Evolutionary conservation across 2,797 vertebrate genomes (phyloP), one percentile per base, ranked within the genome.

Genomic region (Rhodeus uyekii): DNA sequence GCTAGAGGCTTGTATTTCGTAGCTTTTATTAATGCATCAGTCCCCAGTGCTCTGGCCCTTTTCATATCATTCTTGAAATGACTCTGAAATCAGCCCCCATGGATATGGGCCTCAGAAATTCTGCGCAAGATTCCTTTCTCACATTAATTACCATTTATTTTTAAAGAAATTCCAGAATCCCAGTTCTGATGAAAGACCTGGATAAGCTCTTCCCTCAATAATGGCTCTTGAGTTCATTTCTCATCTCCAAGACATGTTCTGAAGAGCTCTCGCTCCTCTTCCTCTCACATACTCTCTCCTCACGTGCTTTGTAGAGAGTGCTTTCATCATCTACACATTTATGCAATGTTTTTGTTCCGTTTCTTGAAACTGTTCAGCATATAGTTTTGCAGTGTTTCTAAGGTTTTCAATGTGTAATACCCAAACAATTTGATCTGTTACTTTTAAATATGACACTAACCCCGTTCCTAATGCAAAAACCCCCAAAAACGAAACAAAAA

Each of bases 21-120:
- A 12, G 46, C 46, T 75, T 65, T 63, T 84, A 77, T 76, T 76
- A 81, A 69, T 84, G 32, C 34, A 60, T 77, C 67, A 38, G 83
- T 65, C 55, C 60, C 72, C 55, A 39, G 55, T 46, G 67, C 46
- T 72, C 38, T 67, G 65, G 74, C 67, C 46, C 64, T 27, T 67
- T 77, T 81, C 74, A 72, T 42, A 71, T 55, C 24, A 77, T 71
- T 69, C 65, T 72, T 55, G 74, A 81, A 77, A 50, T 81, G 64
- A 61, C 79, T 81, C 64, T 71, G 34, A 80, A 81, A 76, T 76
- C 64, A 69, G 13, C 36, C 53, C 38, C 55, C n/a, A 27, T 58
- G 18, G 71, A 79, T 27, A 22, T 67, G 29, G n/a, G 18, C 24
- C 61, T 58, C 27, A 32, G 14, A 79, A 83, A 58, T 12, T 50